Conservation (phyloP, 2,888 invertebrate genomes). For the Digitonthophagus gazella region DNA sequence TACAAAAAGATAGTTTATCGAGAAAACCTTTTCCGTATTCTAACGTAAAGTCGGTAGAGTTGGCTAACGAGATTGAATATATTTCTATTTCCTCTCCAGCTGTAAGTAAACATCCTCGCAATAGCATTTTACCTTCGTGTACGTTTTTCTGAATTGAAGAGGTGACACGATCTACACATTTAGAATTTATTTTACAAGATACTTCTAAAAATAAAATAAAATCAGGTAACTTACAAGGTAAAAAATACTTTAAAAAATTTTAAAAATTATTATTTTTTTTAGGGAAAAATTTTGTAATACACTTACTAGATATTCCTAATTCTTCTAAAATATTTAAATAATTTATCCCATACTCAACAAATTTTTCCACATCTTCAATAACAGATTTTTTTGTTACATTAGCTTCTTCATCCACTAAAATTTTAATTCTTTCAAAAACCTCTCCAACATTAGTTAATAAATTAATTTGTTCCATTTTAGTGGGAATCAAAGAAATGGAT, state of each 20-base stretch:
- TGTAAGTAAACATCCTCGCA: constrained; percentile 31
- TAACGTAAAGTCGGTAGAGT: constrained; percentile 35
- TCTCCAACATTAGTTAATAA: constrained; percentile 42
- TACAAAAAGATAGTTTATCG: constrained; percentile 38
- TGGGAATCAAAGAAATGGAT: constrained; percentile 35
- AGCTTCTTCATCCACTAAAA: constrained; percentile 38
- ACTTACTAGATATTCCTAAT: constrained; percentile 42
- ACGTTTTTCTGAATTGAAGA: constrained; percentile 31
- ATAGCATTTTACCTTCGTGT: constrained; percentile 29
- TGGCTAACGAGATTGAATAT: constrained; percentile 32
- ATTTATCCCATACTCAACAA: constrained; percentile 36
- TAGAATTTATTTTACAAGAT: constrained; percentile 31
- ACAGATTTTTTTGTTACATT: constrained; percentile 39
- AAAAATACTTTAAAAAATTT: background rate
- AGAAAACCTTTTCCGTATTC: constrained; percentile 38
- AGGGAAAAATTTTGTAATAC: too few relatives aligned
- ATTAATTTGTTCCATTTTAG: constrained; percentile 41
- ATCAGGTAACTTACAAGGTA: too few relatives aligned
- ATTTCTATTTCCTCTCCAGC: constrained; percentile 29
- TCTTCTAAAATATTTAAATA: constrained; percentile 39
- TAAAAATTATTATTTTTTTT: too few relatives aligned
- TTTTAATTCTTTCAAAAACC: constrained; percentile 41
- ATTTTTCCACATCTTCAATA: constrained; percentile 36
- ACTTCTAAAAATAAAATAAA: constrained; percentile 31
- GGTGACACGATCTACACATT: constrained; percentile 31